phyloP scores from a whole-genome alignment of 2,113 vertebrate genomes.

The Microtus montanus region DNA sequence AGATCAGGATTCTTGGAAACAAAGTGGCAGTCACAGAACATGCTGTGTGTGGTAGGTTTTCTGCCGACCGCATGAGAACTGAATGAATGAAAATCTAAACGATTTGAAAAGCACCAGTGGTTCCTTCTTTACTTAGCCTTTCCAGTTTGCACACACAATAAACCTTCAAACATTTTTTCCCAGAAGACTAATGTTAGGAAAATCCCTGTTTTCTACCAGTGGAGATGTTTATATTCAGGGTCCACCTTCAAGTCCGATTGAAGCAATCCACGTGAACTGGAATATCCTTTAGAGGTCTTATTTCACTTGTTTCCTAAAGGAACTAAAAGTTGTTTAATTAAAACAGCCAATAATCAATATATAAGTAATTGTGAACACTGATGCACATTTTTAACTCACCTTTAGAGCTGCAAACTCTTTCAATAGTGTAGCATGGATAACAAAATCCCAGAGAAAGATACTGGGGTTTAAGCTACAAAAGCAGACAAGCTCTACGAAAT shows the following conservation, averaged over 20 bases:
- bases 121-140: slow-evolving; percentile 8
- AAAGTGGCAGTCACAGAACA: not conserved
- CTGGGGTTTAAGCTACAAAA: too few species aligned
- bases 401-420: not conserved
- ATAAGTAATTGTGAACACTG: not conserved
- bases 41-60: not conserved
- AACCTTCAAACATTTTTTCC: not conserved
- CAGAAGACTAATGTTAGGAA: not conserved
- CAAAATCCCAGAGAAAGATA: too few species aligned
- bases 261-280: not conserved
- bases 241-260: not conserved
- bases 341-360: not conserved
- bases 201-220: not conserved
- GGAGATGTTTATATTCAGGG: not conserved
- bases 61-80: not conserved
- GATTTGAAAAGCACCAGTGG: not conserved
- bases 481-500: too few species aligned
- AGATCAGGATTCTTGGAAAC: not conserved
- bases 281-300: not conserved
- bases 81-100: not conserved
- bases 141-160: not conserved
- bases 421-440: not conserved
- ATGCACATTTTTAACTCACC: not conserved
- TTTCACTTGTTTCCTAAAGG: not conserved
- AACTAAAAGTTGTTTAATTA: not conserved